Evolutionary conservation across 2,888 invertebrate species (phyloP).

Genomic region (Drosophila kuntzei): DNA sequence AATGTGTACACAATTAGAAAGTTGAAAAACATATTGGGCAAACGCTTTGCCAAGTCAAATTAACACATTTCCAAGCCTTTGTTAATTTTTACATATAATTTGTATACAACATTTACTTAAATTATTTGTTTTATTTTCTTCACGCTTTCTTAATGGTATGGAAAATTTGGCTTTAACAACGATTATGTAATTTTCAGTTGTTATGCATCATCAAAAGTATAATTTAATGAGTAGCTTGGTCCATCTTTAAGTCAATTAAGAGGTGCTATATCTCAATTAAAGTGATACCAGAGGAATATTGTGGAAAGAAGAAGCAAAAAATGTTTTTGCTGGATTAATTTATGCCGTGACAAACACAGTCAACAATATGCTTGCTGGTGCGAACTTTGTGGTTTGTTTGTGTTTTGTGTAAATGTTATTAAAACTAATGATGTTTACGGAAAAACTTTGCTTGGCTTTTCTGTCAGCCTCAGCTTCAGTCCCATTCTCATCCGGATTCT

Average conservation of each 20-base stretch:
- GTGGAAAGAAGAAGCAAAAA: slow-evolving; percentile 21
- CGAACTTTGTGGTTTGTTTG: slow-evolving; percentile 15
- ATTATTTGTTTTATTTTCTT: slow-evolving; percentile 32
- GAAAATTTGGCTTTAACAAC: slow-evolving; percentile 35
- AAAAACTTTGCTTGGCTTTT: slow-evolving; percentile 54
- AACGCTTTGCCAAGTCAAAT: slow-evolving; percentile 55
- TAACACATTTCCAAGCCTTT: slow-evolving; percentile 65
- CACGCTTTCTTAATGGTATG: slow-evolving; percentile 48
- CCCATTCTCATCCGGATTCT: slow-evolving; percentile 1
- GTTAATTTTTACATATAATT: slow-evolving; percentile 59
- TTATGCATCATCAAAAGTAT: not conserved
- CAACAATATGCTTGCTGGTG: slow-evolving; percentile 3
- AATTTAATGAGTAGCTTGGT: slow-evolving; percentile 7
- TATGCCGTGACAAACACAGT: slow-evolving; percentile 29
- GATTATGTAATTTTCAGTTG: slow-evolving; percentile 7
- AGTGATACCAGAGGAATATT: slow-evolving; percentile 11
- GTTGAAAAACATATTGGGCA: slow-evolving; percentile 50
- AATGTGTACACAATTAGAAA: slow-evolving; percentile 62
- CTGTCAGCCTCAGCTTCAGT: slow-evolving; percentile 7
- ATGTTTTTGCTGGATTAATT: slow-evolving; percentile 47
- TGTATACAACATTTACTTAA: slow-evolving; percentile 55
- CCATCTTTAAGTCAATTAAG: slow-evolving; percentile 22
- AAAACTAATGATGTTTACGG: slow-evolving; percentile 70
- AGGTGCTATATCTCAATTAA: slow-evolving; percentile 37
- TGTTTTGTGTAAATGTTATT: slow-evolving; percentile 67